Base-by-base conservation (phyloP, 2,113 vertebrate genomes). In the Ciconia stormi region DNA sequence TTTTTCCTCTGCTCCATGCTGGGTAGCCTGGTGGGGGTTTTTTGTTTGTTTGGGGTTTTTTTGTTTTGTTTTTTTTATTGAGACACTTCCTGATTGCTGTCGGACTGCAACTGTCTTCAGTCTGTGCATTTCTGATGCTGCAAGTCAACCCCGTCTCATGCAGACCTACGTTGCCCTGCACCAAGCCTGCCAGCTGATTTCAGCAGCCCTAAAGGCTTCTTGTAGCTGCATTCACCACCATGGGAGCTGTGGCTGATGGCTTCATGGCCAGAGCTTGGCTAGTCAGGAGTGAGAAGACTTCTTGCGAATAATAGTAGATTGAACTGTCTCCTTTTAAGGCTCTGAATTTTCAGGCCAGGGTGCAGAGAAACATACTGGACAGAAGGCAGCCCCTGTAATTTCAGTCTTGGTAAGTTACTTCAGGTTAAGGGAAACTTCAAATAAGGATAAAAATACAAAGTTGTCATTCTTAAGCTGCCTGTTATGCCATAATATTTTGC, bases 81-180 rank as follows among this genome's bases (percentile, higher is more conserved):
- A 58, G 56, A 50, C 4, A 3, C 23, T 62, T 76, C 10, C 13
- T 40, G 7, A 21, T 72, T 40, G 46, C 19, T 72, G 16, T 53
- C 49, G 42, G 47, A 21, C 42, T n/a, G 12, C 19, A 11, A 11
- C 7, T 30, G 16, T 59, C 62, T 73, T 81, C 38, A 42, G 25
- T 52, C 44, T 2, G 0, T 23, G 6, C n/a, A 3, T 52, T 85
- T 44, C 61, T 46, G 38, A 46, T 47, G 50, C 22, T 53, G 34
- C 69, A 63, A 18, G 34, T 67, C 27, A 69, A 12, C 27, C 36
- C 20, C 1, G 0, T 12, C 58, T 65, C 25, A 7, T 18, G 55
- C 29, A 55, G 38, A 23, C 17, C 20, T 63, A 12, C 1, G 0
- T 0, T 42, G 55, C 30, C 32, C 56, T 58, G 32, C 42, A 7